A percentile compares a stretch with the other conserved stretches of the same genome.
Conservation (phyloP, 2,797 vertebrate species). For the Enteromius trimaculatus region DNA sequence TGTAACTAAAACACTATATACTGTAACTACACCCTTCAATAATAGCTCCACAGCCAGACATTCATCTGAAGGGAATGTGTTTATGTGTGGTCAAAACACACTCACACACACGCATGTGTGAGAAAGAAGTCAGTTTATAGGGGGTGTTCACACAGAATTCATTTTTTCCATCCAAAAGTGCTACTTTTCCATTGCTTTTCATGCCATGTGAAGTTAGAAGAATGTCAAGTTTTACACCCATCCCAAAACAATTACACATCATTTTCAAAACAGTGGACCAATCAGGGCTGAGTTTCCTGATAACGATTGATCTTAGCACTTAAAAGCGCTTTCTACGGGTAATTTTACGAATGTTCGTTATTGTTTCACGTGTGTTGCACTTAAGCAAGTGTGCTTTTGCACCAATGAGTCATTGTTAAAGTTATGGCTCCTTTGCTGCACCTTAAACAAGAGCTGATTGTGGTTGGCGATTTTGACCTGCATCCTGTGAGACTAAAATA, state of each 20-base stretch:
- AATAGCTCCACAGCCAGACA: not conserved
- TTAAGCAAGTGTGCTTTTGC: too few species aligned
- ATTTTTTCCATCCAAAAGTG: not conserved
- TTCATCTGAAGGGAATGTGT: conserved; percentile 1
- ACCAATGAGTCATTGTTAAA: too few species aligned
- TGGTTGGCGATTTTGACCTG: not conserved
- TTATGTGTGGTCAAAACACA: not conserved
- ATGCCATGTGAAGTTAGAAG: not conserved
- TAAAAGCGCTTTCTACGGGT: too few species aligned
- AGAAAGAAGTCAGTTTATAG: not conserved
- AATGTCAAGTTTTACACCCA: not conserved
- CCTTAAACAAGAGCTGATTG: not conserved
- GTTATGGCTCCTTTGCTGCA: not conserved
- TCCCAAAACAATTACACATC: too few species aligned
- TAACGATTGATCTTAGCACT: too few species aligned
- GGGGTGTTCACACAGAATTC: not conserved
- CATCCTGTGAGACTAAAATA: conserved; percentile 20
- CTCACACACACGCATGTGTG: not conserved
- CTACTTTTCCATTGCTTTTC: not conserved
- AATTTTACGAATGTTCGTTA: too few species aligned
- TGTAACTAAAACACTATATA: not conserved
- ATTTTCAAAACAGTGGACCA: not conserved
- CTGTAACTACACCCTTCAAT: not conserved
- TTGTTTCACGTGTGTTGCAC: too few species aligned
- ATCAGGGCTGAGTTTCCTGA: not conserved